phyloP scores from a whole-genome alignment of 2,888 invertebrate species.

The Taphrorychus bicolor region DNA sequence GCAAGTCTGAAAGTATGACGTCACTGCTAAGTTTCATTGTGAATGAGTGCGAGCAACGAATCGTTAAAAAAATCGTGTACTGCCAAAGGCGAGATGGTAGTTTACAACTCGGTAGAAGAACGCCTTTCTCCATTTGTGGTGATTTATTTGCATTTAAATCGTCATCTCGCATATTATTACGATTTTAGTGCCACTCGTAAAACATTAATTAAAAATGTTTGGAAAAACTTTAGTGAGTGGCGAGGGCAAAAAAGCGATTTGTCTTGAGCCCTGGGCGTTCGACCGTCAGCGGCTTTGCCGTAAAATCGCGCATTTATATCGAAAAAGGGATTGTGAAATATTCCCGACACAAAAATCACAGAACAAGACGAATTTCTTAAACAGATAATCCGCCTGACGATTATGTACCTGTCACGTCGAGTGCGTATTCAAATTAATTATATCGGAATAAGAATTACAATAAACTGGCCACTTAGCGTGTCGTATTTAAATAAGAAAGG shows the following conservation, averaged over 20 bases:
- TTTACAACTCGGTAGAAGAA: no score
- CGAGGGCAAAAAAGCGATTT: background rate
- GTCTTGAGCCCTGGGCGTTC: background rate
- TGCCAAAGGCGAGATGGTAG: no score
- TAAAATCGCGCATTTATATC: background rate
- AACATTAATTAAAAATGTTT: background rate
- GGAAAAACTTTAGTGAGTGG: background rate
- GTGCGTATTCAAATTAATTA: constrained; percentile 13
- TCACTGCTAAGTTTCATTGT: no score
- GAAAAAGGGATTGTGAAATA: background rate
- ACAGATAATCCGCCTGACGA: background rate
- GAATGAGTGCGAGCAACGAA: no score
- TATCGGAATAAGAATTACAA: constrained; percentile 13
- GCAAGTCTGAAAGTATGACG: no score
- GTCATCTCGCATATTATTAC: background rate
- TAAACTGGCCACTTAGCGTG: constrained; percentile 9
- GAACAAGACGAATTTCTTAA: background rate
- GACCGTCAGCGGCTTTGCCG: background rate
- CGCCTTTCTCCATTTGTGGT: background rate
- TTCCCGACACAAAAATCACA: background rate
- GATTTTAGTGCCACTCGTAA: constrained; percentile 3
- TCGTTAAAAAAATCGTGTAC: no score
- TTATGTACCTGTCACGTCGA: constrained; percentile 10
- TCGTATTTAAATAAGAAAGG: constrained; percentile 18
- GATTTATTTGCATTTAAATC: constrained; percentile 3